phyloP scores from a whole-genome alignment of 1,140 invertebrate genomes.

The Dendroctonus ponderosae region DNA sequence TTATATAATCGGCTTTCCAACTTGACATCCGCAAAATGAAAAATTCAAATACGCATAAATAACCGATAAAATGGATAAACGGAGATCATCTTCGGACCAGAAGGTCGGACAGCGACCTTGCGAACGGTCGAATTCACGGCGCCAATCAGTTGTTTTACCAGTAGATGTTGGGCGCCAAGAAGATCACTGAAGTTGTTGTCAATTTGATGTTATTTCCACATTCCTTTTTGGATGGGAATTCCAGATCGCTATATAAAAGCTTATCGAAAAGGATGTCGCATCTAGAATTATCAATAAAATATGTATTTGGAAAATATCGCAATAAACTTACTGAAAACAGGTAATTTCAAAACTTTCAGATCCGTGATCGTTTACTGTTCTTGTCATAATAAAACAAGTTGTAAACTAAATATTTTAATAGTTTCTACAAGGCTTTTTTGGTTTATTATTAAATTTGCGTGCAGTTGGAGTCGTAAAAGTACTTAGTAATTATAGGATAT shows the following conservation, averaged over 20 bases:
- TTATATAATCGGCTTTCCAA: too few relatives aligned
- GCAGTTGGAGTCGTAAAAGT: too few relatives aligned
- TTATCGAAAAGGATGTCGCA: not conserved
- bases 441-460: too few relatives aligned
- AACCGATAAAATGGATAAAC: not conserved
- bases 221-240: not conserved
- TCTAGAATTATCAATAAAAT: not conserved
- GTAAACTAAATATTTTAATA: too few relatives aligned
- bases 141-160: not conserved
- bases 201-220: not conserved
- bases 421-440: too few relatives aligned
- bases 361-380: too few relatives aligned
- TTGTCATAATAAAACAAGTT: too few relatives aligned
- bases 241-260: not conserved
- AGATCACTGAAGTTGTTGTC: not conserved
- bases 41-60: constrained; percentile 1
- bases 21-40: not conserved
- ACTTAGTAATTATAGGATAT: too few relatives aligned
- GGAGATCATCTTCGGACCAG: not conserved
- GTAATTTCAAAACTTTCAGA: too few relatives aligned
- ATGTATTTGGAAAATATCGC: not conserved
- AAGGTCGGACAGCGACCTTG: constrained; percentile 3
- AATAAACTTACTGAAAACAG: too few relatives aligned
- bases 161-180: constrained; percentile 1
- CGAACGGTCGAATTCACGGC: not conserved